Conservation (phyloP, 2,113 vertebrate species). For the Callocephalon fimbriatum region DNA sequence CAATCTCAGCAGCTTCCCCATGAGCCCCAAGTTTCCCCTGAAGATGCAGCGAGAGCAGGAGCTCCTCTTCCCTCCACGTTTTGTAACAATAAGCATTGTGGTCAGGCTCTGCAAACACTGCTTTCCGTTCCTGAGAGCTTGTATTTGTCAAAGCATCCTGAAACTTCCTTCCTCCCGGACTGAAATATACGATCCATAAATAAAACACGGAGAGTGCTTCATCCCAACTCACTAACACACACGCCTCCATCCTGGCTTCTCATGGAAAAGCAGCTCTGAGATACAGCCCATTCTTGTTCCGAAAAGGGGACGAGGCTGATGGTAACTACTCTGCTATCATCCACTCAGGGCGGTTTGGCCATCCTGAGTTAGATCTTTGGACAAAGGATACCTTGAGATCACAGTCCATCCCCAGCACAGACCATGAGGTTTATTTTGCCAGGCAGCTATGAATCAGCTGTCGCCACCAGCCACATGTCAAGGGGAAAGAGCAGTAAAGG, state of each 20-base stretch:
- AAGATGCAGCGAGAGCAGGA: neutral
- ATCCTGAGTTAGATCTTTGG: neutral
- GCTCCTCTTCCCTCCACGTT: neutral
- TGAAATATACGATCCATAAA: neutral
- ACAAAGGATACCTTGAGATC: neutral
- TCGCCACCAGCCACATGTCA: neutral
- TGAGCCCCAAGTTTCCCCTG: neutral
- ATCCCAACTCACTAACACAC: accelerated
- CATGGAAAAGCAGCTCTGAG: neutral
- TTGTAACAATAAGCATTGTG: conserved; percentile 15
- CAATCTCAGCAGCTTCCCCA: neutral
- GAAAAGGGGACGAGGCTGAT: neutral
- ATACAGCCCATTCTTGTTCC: neutral
- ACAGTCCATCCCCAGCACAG: neutral
- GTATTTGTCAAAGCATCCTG: neutral
- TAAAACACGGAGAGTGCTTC: neutral
- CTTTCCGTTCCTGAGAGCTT: neutral
- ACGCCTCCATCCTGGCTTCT: accelerated
- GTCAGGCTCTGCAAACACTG: neutral
- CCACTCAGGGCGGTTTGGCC: neutral
- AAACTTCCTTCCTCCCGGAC: neutral
- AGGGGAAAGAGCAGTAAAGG: neutral
- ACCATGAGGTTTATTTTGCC: neutral
- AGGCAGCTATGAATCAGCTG: neutral
- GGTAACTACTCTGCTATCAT: neutral